phyloP scores from a whole-genome alignment of 2,113 vertebrate genomes.

The Alces alces region DNA sequence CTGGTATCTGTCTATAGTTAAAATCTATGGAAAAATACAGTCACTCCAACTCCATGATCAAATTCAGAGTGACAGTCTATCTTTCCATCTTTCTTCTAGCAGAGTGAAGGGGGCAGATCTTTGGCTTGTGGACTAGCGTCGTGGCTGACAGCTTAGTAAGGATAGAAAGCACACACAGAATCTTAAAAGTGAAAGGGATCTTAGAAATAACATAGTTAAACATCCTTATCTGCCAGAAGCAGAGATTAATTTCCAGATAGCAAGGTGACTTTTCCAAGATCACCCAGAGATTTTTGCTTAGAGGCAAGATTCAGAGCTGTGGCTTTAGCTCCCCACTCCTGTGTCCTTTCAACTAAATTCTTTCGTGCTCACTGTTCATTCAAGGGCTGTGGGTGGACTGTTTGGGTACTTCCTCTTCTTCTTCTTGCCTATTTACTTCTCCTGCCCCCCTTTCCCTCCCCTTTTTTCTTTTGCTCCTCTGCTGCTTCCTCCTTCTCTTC shows the following conservation, averaged over 20 bases:
- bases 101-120: not conserved
- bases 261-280: not conserved
- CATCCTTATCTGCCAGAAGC: not conserved
- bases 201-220: not conserved
- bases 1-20: not conserved
- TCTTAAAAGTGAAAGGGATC: not conserved
- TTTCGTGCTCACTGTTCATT: not conserved
- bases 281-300: not conserved
- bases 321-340: not conserved
- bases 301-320: not conserved
- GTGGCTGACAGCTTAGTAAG: not conserved
- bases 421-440: not conserved
- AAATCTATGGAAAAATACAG: not conserved
- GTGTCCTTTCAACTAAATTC: not conserved
- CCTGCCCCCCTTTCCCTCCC: not conserved
- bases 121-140: not conserved
- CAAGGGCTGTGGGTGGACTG: not conserved
- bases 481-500: too few species aligned
- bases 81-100: not conserved
- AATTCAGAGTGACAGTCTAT: not conserved
- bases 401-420: not conserved
- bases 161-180: not conserved
- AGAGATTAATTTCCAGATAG: not conserved
- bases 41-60: not conserved
- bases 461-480: not conserved